phyloP scores from a whole-genome alignment of 1,140 invertebrate genomes.

The Anoplophora glabripennis region DNA sequence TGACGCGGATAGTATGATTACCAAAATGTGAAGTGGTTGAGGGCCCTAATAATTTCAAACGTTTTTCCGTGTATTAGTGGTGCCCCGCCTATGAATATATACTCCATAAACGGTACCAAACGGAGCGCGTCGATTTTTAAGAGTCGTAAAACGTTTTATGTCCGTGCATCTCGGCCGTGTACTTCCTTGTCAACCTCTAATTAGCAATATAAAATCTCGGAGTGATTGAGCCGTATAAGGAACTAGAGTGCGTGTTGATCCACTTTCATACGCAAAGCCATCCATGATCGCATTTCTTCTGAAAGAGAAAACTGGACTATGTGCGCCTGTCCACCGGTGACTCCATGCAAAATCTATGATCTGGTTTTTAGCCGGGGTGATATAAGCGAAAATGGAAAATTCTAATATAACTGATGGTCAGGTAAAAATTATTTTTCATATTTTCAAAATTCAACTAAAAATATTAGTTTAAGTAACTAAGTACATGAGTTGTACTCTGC shows the following conservation, averaged over 20 bases:
- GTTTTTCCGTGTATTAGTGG: no score
- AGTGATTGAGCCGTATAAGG: slow-evolving; percentile 1
- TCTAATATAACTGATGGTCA: not conserved
- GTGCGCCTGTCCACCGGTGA: slow-evolving; percentile 2
- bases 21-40: no score
- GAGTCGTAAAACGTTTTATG: no score
- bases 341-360: slow-evolving; percentile 7
- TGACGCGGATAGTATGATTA: no score
- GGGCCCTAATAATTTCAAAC: no score
- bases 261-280: slow-evolving; percentile 13
- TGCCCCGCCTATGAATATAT: no score
- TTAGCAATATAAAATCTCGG: slow-evolving; percentile 13
- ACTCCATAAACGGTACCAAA: no score
- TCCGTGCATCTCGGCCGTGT: not conserved
- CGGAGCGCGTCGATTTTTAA: no score
- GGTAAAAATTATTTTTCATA: no score
- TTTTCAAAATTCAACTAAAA: no score
- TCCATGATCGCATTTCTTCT: slow-evolving; percentile 8
- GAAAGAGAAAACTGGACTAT: slow-evolving; percentile 8
- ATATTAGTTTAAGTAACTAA: no score
- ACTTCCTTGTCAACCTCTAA: slow-evolving; percentile 9
- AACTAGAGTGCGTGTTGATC: slow-evolving; percentile 11
- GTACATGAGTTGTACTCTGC: no score
- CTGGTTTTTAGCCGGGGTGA: slow-evolving; percentile 2
- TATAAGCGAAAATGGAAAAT: not conserved